phyloP scores from a whole-genome alignment of 2,113 vertebrate genomes.

The Pangasianodon hypophthalmus region DNA sequence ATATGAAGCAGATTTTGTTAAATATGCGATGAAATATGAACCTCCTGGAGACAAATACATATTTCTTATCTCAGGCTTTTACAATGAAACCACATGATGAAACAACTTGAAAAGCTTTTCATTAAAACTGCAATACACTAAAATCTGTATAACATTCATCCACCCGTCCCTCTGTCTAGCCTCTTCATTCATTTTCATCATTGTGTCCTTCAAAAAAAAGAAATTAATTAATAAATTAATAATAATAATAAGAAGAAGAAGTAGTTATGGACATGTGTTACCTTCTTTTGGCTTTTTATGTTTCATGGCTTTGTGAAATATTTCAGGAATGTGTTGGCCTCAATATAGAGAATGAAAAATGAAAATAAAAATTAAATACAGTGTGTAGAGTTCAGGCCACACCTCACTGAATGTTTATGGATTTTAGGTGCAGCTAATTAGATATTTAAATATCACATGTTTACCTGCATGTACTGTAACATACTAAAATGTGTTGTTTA shows the following conservation, averaged over 20 bases:
- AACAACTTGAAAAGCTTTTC: neutral
- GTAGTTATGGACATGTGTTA: neutral
- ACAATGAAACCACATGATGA: neutral
- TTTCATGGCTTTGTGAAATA: neutral
- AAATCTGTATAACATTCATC: neutral
- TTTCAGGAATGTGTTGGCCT: neutral
- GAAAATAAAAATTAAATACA: neutral
- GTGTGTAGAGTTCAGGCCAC: neutral
- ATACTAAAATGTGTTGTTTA: neutral
- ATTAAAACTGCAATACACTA: neutral
- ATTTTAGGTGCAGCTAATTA: neutral
- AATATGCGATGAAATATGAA: neutral
- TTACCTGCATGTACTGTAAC: neutral
- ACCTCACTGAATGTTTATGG: neutral
- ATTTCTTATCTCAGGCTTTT: neutral
- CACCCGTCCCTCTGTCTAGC: neutral
- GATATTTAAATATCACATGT: neutral
- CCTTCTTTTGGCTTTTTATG: neutral
- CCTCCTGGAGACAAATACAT: conserved; percentile 3
- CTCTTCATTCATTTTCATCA: neutral
- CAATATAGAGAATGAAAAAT: neutral
- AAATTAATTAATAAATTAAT: neutral
- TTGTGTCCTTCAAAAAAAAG: neutral
- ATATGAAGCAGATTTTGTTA: neutral
- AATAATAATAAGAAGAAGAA: neutral